Percentiles rank a stretch among this genome's conserved stretches.
Evolutionary conservation across 2,797 vertebrate genomes (phyloP).

Genomic region (Allobates femoralis): DNA sequence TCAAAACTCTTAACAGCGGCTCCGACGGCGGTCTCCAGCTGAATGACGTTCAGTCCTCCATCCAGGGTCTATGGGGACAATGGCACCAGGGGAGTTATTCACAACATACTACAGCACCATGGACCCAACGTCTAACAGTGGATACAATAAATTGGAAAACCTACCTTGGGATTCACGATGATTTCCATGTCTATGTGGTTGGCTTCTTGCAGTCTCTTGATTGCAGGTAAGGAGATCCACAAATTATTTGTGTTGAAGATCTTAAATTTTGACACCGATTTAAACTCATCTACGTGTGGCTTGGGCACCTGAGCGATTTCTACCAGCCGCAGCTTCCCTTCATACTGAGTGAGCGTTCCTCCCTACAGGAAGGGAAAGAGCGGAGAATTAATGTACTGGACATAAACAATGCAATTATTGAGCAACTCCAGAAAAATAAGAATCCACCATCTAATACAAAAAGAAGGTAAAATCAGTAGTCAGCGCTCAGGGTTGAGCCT

Average conservation of each 20-base stretch:
- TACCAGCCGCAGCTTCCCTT: constrained; percentile 91
- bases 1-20: constrained; percentile 98
- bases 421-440: neutral
- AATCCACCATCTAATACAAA: neutral
- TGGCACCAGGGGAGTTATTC: neutral
- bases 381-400: neutral
- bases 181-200: constrained; percentile 95
- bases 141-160: neutral
- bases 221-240: constrained; percentile 93
- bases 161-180: constrained; percentile 96
- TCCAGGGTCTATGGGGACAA: constrained; percentile 84
- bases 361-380: constrained; percentile 77
- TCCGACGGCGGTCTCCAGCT: constrained; percentile 97
- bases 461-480: neutral
- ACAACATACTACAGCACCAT: neutral
- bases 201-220: constrained; percentile 89
- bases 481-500: too few species aligned
- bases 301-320: constrained; percentile 98
- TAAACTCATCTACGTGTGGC: constrained; percentile 95
- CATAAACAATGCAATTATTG: neutral
- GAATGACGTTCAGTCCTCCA: constrained; percentile 93
- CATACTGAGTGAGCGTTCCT: constrained; percentile 93
- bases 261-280: constrained; percentile 98
- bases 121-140: neutral
- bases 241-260: constrained; percentile 99